A percentile compares a stretch with the other conserved stretches of the same genome.
Evolutionary conservation across 35 echinoderm and acorn worm genomes (phyloP).

Genomic region (Lytechinus variegatus): DNA sequence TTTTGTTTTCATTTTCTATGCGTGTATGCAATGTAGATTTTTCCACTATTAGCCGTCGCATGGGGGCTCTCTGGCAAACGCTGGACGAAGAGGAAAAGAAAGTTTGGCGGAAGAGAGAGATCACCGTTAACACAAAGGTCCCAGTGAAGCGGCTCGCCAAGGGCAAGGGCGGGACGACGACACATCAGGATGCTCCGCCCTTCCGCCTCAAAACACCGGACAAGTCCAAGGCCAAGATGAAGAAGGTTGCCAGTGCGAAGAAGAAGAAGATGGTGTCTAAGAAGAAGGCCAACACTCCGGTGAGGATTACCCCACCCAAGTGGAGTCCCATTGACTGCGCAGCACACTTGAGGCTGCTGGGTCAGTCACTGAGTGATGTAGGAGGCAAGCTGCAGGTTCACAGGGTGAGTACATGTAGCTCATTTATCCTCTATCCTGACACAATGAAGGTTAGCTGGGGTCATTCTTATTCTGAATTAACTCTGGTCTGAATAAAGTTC

Average conservation of each 20-base stretch:
- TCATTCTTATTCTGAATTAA: too few relatives aligned
- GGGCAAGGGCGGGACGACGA: neutral
- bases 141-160: neutral
- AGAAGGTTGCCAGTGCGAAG: neutral
- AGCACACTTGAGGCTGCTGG: slow-evolving; percentile 88
- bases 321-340: slow-evolving; percentile 91
- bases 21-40: slow-evolving; percentile 64
- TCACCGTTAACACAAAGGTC: slow-evolving; percentile 23
- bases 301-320: slow-evolving; percentile 56
- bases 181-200: neutral
- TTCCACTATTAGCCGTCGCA: slow-evolving; percentile 71
- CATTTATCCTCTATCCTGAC: neutral
- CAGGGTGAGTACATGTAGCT: slow-evolving; percentile 68
- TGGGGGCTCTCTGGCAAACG: slow-evolving; percentile 82
- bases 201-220: slow-evolving; percentile 26
- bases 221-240: neutral
- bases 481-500: too few relatives aligned
- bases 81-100: slow-evolving; percentile 84
- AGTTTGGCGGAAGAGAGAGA: slow-evolving; percentile 58
- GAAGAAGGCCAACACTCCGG: neutral
- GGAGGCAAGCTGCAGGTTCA: slow-evolving; percentile 79
- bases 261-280: neutral
- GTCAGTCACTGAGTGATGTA: slow-evolving; percentile 83
- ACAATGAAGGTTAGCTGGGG: neutral
- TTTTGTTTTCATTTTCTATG: neutral